Evolutionary conservation across 1,140 invertebrate genomes (phyloP), one percentile per base, ranked within the genome.

Genomic region (Epicauta chinensis): DNA sequence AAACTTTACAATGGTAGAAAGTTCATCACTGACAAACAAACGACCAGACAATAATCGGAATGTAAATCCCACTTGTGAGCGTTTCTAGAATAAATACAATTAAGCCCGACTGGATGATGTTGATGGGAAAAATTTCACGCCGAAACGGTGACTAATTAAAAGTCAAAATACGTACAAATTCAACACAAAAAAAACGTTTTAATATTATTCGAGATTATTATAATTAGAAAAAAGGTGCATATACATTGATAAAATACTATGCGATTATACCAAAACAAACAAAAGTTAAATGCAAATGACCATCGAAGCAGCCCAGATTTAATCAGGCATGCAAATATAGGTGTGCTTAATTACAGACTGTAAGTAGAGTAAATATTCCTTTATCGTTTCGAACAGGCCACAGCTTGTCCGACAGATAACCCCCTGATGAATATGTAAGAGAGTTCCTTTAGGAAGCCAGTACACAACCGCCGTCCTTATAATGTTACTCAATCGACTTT

Each of bases 341-440:
- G 64, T 68, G 64, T 50, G 63, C 66, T 68, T 69, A 67, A 69
- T 69, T 69, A 69, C 64, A 61, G 59, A 63, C 59, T 64, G 62
- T 60, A 67, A 68, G 64, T 66, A 60, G 57, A 64, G 66, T 69
- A 68, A 69, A 69, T 68, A 69, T 68, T 64, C 65, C 63, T 69
- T 67, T 68, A 68, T 64, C 66, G 65, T 64, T 54, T 52, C 44
- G 37, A 58, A 51, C 67, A 66, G 64, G 50, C 64, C 52, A 50
- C 58, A 55, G 59, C 61, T 64, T 63, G 61, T 65, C 61, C 56
- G 46, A 61, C 59, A 66, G 63, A 65, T 65, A 65, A 63, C 65
- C 58, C 23, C 23, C 61, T 64, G 63, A 66, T 66, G 65, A 66
- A 66, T 66, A 66, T 66, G 65, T 64, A 66, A 64, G 55, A 62